These are phyloP conservation scores for Carapus acus DNA, from an alignment of 2,797 vertebrate species.

Conservation along the genomic window DNA sequence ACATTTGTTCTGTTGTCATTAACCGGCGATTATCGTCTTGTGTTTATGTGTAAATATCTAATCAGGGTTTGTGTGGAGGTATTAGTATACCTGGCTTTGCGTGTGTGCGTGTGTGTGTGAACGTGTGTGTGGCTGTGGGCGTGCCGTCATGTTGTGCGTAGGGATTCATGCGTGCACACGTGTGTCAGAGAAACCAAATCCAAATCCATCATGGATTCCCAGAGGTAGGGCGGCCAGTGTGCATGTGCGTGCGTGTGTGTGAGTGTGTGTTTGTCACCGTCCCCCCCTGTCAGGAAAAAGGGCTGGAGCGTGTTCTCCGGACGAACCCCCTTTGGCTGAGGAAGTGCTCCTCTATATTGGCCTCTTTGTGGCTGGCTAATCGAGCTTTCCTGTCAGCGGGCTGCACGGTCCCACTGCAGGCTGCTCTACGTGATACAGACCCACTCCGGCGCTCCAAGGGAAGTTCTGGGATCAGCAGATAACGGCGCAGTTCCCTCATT, in stretches of 20 bases:
- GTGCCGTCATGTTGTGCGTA: conserved; percentile 12
- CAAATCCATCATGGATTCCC: conserved; percentile 65
- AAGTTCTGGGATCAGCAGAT: conserved; percentile 92
- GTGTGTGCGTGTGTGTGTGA: conserved; percentile 21
- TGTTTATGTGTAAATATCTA: conserved; percentile 7
- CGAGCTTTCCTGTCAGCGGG: conserved; percentile 83
- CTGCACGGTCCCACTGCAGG: conserved; percentile 58
- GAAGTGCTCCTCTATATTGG: conserved; percentile 76
- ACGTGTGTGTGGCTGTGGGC: conserved; percentile 25
- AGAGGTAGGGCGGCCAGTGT: conserved; percentile 56
- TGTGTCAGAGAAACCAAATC: conserved; percentile 60
- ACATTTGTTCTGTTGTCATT: conserved; percentile 46
- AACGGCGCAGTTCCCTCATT: conserved; percentile 72
- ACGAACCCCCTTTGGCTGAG: conserved; percentile 70
- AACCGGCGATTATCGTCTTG: conserved; percentile 30
- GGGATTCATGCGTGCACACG: conserved; percentile 27
- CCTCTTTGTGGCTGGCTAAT: conserved; percentile 80
- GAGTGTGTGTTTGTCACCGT: conserved; percentile 69
- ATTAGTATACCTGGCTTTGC: conserved; percentile 14
- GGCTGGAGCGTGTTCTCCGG: conserved; percentile 69
- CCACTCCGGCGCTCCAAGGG: conserved; percentile 80
- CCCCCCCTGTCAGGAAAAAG: conserved; percentile 74
- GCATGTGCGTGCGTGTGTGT: conserved; percentile 62
- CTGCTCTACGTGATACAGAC: conserved; percentile 72
- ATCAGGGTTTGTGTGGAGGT: not conserved